phyloP scores from a whole-genome alignment of 2,113 vertebrate genomes.

The Girardinichthys multiradiatus region DNA sequence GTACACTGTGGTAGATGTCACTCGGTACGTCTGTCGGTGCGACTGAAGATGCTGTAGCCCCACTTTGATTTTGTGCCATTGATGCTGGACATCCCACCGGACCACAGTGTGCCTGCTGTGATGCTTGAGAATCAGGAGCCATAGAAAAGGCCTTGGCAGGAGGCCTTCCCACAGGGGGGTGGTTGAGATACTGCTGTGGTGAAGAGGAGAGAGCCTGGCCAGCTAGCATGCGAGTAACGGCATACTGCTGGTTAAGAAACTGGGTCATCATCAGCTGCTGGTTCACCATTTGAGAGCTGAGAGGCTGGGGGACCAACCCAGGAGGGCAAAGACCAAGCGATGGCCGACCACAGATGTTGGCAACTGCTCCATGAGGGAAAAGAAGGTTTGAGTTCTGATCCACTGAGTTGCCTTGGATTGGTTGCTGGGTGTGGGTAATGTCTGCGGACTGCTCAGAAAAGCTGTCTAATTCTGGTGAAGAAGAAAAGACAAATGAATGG shows the following conservation, averaged over 20 bases:
- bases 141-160: conserved; percentile 90
- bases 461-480: conserved; percentile 85
- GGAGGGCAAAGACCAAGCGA: conserved; percentile 89
- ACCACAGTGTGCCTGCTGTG: conserved; percentile 77
- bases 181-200: conserved; percentile 98
- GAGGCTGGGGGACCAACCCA: conserved; percentile 90
- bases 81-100: conserved; percentile 35
- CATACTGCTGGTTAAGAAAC: conserved; percentile 98
- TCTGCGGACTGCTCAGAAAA: conserved; percentile 89
- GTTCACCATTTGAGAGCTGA: conserved; percentile 95
- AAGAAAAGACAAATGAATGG: conserved; percentile 7
- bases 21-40: conserved; percentile 86
- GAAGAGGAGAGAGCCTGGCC: conserved; percentile 88
- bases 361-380: conserved; percentile 87
- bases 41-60: conserved; percentile 18
- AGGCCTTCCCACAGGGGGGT: conserved; percentile 85
- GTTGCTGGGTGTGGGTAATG: conserved; percentile 89
- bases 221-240: conserved; percentile 96
- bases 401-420: conserved; percentile 87
- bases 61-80: conserved; percentile 48
- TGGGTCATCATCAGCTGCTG: conserved; percentile 99
- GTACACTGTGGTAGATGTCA: conserved; percentile 98
- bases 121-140: conserved; percentile 88
- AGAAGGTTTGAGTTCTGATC: conserved; percentile 87
- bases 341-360: conserved; percentile 81